Base-by-base conservation (phyloP, 2,888 invertebrate species). In the Oscheius onirici region DNA sequence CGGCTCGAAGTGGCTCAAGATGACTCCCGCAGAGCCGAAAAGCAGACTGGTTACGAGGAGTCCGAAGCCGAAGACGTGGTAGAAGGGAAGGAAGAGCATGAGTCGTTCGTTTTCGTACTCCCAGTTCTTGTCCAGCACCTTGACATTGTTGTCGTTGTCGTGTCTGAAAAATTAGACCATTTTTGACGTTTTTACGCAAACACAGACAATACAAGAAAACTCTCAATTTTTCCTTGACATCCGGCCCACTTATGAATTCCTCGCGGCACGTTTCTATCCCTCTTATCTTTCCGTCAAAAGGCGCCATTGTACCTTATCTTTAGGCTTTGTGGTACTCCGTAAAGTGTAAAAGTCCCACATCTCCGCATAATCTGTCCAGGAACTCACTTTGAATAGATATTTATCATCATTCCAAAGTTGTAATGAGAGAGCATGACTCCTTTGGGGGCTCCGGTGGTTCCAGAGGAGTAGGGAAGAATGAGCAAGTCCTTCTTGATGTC, bases 41-140 rank as follows among this genome's bases (percentile, higher is more conserved):
- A 81, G 57, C 13, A 81, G 67, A 57, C 71, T 71, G 22, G 72
- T 71, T 24, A 73, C 75, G 26, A 81, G 69, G 1, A 80, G 73
- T 22, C 79, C 79, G 61, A 84, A 81, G 51, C 86, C 86, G 57
- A 83, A 86, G 55, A 84, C 82, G 70, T 86, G 86, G 51, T 86
- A 86, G 73, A 85, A 83, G n/a, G 86, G 86, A 20, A 86, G 78
- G 58, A 86, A 76, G 10, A 84, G 76, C 13, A 84, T 60, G 13
- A 78, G 63, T 22, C 69, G 69, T 67, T 86, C 78, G 57, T 72
- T 73, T 49, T 77, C 76, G 22, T 66, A 58, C 58, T 79, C 73
- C 81, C 81, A 81, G 55, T 81, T 79, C 8, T 69, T 65, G 41
- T 80, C 80, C n/a, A 80, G 44, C 11, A 74, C 74, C 40, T 70